phyloP scores from a whole-genome alignment of 2,888 invertebrate genomes.

The Mythimna ferrago region DNA sequence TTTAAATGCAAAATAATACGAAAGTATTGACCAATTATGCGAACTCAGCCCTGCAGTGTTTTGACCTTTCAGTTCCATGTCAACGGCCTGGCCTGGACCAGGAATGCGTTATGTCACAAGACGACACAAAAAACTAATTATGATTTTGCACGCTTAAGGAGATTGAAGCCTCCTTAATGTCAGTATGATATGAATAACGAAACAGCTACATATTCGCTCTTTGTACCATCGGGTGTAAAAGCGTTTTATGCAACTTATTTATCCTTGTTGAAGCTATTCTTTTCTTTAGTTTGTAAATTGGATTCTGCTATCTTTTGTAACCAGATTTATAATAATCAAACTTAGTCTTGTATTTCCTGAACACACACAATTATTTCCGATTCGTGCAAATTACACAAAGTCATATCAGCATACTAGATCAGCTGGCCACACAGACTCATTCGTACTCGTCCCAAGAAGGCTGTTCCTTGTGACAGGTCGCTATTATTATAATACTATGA shows the following conservation, averaged over 20 bases:
- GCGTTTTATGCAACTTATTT: constrained; percentile 14
- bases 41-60: constrained; percentile 64
- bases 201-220: constrained; percentile 31
- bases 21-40: constrained; percentile 73
- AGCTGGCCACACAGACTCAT: constrained; percentile 70
- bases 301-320: background rate
- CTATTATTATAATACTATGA: constrained; percentile 84
- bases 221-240: constrained; percentile 34
- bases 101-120: constrained; percentile 69
- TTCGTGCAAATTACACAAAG: constrained; percentile 54
- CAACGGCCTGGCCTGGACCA: constrained; percentile 72
- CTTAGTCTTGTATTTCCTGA: constrained; percentile 4
- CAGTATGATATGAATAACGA: constrained; percentile 58
- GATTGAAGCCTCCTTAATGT: constrained; percentile 62
- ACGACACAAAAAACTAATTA: constrained; percentile 70
- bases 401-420: constrained; percentile 70
- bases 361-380: constrained; percentile 55
- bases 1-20: constrained; percentile 72
- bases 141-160: constrained; percentile 66
- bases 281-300: background rate
- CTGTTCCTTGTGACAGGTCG: constrained; percentile 74
- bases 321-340: background rate
- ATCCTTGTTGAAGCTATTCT: background rate
- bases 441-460: constrained; percentile 73
- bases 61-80: constrained; percentile 81